Evolutionary conservation across 2,888 invertebrate genomes (phyloP).

Genomic region (Aradus depressus): DNA sequence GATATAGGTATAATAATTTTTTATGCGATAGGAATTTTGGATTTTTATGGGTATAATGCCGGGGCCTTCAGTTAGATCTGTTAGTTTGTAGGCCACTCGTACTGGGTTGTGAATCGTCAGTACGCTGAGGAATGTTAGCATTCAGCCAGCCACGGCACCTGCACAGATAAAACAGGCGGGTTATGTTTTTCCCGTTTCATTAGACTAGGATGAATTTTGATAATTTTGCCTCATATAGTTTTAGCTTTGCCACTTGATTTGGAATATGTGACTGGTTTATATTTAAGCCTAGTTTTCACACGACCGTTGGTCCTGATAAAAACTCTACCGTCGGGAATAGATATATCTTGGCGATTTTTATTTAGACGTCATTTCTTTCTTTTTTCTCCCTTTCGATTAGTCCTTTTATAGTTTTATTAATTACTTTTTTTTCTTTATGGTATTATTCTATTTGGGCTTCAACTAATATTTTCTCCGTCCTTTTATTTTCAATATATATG

Average conservation of each 20-base stretch:
- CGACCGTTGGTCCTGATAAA: neutral
- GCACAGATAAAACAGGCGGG: neutral
- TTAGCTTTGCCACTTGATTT: neutral
- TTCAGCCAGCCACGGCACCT: no score
- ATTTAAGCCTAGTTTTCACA: constrained; percentile 1
- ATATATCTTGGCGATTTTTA: neutral
- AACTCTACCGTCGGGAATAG: neutral
- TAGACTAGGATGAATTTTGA: constrained; percentile 4
- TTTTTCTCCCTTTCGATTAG: constrained; percentile 4
- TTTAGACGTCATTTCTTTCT: neutral
- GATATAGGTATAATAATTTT: constrained; percentile 5
- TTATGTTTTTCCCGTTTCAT: neutral
- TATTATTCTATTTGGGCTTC: constrained; percentile 10
- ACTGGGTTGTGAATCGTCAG: neutral
- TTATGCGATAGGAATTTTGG: constrained; percentile 5
- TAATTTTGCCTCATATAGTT: neutral
- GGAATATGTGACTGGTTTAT: neutral
- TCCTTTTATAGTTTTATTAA: neutral
- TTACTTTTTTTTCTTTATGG: neutral
- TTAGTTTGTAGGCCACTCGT: constrained; percentile 5
- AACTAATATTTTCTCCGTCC: neutral
- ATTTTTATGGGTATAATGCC: constrained; percentile 12
- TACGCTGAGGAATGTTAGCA: no score
- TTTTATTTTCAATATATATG: no score
- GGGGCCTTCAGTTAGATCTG: constrained; percentile 2